These are phyloP conservation scores for Conops quadrifasciatus DNA, from an alignment of 2,888 invertebrate species.

Conservation along the genomic window DNA sequence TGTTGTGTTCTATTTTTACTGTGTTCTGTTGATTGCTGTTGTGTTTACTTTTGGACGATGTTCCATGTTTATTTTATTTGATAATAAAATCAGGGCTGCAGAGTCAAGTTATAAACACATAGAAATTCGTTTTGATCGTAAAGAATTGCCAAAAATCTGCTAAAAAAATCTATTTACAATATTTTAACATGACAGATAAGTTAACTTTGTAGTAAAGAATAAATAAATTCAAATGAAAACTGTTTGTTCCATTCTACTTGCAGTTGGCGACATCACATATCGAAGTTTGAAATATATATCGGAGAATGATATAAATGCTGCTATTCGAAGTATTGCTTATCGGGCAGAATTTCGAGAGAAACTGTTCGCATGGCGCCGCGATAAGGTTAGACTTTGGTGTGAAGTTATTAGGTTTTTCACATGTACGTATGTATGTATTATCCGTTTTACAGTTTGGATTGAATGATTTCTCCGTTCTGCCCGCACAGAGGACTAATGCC, in stretches of 20 bases:
- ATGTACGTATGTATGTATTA: neutral
- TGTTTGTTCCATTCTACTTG: neutral
- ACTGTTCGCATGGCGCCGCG: conserved; percentile 44
- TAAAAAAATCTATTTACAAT: too few relatives aligned
- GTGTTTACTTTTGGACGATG: neutral
- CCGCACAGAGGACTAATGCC: neutral
- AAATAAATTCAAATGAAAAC: too few relatives aligned
- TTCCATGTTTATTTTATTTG: too few relatives aligned
- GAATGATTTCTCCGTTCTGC: conserved; percentile 25
- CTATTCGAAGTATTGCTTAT: conserved; percentile 45
- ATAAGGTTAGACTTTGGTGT: too few relatives aligned
- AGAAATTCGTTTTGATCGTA: too few relatives aligned
- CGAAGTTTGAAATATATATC: conserved; percentile 45
- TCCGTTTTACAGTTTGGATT: conserved; percentile 8
- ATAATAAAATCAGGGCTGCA: neutral
- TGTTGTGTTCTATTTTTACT: conserved; percentile 3
- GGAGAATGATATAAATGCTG: conserved; percentile 45
- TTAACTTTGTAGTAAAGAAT: too few relatives aligned
- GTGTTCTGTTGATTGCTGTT: neutral
- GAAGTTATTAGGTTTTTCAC: too few relatives aligned
- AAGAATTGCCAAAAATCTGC: too few relatives aligned
- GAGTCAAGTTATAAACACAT: too few relatives aligned
- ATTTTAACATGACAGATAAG: too few relatives aligned
- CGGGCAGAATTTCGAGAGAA: conserved; percentile 48
- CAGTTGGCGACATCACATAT: conserved; percentile 43